phyloP scores from a whole-genome alignment of 1,140 invertebrate species.

The Pteromalus puparum region DNA sequence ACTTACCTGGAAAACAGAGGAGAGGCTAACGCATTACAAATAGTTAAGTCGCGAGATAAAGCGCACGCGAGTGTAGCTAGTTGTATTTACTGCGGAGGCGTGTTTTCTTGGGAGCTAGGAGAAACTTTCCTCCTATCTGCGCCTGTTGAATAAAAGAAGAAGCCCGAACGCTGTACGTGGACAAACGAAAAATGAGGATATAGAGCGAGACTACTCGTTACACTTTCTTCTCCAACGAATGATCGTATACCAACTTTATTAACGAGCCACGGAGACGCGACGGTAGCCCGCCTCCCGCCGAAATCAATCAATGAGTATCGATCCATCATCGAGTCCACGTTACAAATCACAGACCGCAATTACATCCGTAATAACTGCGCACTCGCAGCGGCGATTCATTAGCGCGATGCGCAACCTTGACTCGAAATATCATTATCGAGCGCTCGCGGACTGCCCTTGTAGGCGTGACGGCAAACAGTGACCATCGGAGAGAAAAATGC shows the following conservation, averaged over 20 bases:
- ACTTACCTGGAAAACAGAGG: constrained; percentile 65
- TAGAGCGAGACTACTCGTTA: neutral
- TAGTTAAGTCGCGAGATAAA: constrained; percentile 50
- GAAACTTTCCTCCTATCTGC: neutral
- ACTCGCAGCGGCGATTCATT: constrained; percentile 9
- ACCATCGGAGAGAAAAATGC: neutral
- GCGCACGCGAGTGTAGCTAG: neutral
- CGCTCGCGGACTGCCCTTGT: neutral
- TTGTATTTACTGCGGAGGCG: neutral
- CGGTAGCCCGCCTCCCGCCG: neutral
- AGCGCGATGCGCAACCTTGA: constrained; percentile 15
- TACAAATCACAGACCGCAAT: constrained; percentile 9
- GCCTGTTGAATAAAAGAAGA: constrained; percentile 21
- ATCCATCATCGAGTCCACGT: constrained; percentile 14
- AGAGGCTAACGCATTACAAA: constrained; percentile 62
- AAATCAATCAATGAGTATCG: constrained; percentile 36
- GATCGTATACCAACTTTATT: constrained; percentile 9
- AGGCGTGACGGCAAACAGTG: neutral
- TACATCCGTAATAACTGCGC: constrained; percentile 4
- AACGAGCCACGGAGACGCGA: neutral
- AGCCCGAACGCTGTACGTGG: neutral
- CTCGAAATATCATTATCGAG: neutral
- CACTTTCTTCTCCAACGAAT: neutral
- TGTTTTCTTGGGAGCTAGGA: neutral
- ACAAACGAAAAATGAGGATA: neutral